A percentile compares a stretch with the other conserved stretches of the same genome.
phyloP scores from a whole-genome alignment of 35 echinoderm and acorn worm species.

The Hemicentrotus pulcherrimus region DNA sequence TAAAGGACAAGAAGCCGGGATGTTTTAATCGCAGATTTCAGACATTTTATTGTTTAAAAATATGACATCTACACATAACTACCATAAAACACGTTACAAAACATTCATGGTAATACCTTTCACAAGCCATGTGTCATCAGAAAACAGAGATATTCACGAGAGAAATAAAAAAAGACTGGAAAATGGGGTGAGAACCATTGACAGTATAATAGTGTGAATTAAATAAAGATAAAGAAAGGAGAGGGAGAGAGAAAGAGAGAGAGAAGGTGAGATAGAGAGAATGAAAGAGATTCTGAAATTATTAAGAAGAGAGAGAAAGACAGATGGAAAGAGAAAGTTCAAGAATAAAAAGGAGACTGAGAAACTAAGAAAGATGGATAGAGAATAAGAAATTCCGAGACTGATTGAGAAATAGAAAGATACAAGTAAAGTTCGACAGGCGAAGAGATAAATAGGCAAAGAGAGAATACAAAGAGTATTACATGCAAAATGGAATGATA shows the following conservation, averaged over 20 bases:
- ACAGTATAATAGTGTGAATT: too few relatives aligned
- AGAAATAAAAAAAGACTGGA: neutral
- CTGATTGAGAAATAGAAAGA: neutral
- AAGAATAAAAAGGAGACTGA: neutral
- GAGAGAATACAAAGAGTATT: neutral
- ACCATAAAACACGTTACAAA: neutral
- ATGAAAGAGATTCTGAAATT: too few relatives aligned
- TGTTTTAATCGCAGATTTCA: neutral
- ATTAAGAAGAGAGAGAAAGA: neutral
- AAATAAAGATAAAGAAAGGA: too few relatives aligned
- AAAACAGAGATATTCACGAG: neutral
- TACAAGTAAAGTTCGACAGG: neutral
- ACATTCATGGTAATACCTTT: neutral
- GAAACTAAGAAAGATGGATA: too few relatives aligned
- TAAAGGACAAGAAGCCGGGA: neutral
- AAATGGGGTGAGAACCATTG: too few relatives aligned
- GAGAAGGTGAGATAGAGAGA: neutral
- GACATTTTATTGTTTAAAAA: slow-evolving; percentile 14
- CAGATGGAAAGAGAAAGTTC: neutral
- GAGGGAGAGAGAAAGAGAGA: neutral
- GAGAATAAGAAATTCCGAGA: too few relatives aligned
- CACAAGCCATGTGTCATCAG: neutral
- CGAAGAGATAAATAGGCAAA: neutral
- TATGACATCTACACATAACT: neutral
- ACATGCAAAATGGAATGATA: slow-evolving; percentile 17